These are phyloP conservation scores for honey bee (Apis mellifera) DNA, from an alignment of 1,140 invertebrate species.

Conservation along the genomic window Amel_HAv3.1 CM009940.2:11789501-11790000, in stretches of 20 bases:
- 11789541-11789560: no score
- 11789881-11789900: not conserved
- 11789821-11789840: conserved; percentile 9
- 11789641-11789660: no score
- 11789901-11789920: not conserved
- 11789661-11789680: not conserved
- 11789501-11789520: no score
- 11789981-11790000: no score
- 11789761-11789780: conserved; percentile 8
- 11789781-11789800: not conserved
- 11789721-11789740: conserved; percentile 36
- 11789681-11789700: not conserved
- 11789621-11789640: no score
- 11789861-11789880: conserved; percentile 37
- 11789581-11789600: no score
- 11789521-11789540: no score
- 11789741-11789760: not conserved
- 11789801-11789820: not conserved
- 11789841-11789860: no score
- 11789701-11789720: conserved; percentile 34
- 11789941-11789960: not conserved
- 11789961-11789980: no score
- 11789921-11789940: no score
- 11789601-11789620: no score
- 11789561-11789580: no score